phyloP scores from a whole-genome alignment of 2,888 invertebrate genomes.

The Cyclophora punctaria region DNA sequence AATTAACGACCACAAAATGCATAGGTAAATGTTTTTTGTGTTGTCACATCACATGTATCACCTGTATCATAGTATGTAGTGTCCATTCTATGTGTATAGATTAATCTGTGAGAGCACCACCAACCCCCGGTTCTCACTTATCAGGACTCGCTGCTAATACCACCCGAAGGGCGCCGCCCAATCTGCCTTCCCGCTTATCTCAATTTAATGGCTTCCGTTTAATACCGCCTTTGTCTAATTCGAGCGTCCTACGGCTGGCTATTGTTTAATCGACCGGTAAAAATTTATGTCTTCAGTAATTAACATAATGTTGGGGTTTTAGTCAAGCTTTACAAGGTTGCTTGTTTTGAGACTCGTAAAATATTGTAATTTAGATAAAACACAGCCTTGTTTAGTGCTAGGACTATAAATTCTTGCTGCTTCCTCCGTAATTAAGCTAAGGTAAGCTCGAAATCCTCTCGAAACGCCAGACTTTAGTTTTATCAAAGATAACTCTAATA shows the following conservation, averaged over 20 bases:
- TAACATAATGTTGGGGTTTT: constrained; percentile 17
- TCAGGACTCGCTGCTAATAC: constrained; percentile 70
- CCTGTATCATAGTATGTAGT: neutral
- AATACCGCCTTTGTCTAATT: constrained; percentile 73
- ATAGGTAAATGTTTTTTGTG: no score
- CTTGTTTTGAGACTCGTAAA: constrained; percentile 14
- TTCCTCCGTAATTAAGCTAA: no score
- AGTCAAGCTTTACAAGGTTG: constrained; percentile 13
- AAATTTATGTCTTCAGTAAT: constrained; percentile 43
- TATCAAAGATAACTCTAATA: neutral
- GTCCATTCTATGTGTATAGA: neutral
- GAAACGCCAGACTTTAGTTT: neutral
- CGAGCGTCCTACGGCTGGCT: constrained; percentile 47
- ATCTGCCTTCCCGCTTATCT: constrained; percentile 71
- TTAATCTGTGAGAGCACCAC: constrained; percentile 43
- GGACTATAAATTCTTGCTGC: no score
- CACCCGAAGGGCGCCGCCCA: constrained; percentile 68
- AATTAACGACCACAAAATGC: no score
- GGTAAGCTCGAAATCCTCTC: no score
- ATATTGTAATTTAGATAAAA: constrained; percentile 14
- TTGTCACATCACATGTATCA: no score
- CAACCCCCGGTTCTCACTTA: constrained; percentile 61
- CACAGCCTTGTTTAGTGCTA: neutral
- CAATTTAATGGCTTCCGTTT: constrained; percentile 74
- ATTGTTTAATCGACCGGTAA: constrained; percentile 66